Percentiles rank a stretch among this genome's conserved stretches.
phyloP scores from a whole-genome alignment of 1,140 invertebrate genomes.

The Diabrotica undecimpunctata region DNA sequence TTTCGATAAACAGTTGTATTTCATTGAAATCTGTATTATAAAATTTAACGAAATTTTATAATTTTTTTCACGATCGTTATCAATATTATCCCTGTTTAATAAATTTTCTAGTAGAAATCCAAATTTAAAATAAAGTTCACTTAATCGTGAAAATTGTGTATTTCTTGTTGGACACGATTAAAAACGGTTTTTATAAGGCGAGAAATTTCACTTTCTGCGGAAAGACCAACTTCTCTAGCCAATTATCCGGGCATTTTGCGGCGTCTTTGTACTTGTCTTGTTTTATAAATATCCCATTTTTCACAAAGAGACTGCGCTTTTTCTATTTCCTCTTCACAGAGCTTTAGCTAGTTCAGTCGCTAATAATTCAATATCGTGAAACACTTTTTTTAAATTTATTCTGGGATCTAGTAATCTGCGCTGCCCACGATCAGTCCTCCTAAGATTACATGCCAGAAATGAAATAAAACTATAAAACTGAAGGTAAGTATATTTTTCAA shows the following conservation, averaged over 20 bases:
- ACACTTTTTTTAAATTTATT: neutral
- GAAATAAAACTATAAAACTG: neutral
- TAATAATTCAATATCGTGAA: neutral
- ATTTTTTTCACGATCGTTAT: neutral
- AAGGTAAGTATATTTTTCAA: neutral
- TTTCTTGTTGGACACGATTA: constrained; percentile 18
- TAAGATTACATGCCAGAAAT: neutral
- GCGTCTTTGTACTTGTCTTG: too few species aligned
- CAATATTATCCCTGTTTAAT: too few species aligned
- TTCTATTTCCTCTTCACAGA: neutral
- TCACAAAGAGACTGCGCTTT: constrained; percentile 5
- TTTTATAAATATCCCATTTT: too few species aligned
- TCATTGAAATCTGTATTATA: neutral
- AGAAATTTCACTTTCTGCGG: constrained; percentile 20
- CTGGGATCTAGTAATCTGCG: neutral
- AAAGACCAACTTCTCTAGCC: constrained; percentile 18
- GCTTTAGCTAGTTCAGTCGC: neutral
- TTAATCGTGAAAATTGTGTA: constrained; percentile 14
- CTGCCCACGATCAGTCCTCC: neutral
- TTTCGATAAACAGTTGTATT: neutral
- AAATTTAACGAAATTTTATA: neutral
- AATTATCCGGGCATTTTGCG: constrained; percentile 10
- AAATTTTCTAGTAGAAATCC: neutral
- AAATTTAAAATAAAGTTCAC: neutral
- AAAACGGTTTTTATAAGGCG: constrained; percentile 15